Conservation (phyloP, 2,797 vertebrate species). For the Channa striata region DNA sequence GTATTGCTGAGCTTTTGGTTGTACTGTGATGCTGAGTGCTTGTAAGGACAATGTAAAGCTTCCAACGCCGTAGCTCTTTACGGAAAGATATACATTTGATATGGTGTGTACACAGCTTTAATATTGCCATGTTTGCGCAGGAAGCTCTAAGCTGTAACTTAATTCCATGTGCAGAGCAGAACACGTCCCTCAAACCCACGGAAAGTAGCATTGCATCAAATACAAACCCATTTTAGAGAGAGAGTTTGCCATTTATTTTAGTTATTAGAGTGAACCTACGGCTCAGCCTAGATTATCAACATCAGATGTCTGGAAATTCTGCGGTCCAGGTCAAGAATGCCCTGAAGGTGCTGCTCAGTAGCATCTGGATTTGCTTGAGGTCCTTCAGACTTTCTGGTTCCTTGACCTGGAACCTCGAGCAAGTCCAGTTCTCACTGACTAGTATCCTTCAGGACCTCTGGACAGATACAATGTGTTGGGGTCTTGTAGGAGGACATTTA, state of each 20-base stretch:
- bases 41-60: not conserved
- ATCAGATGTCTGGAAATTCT: too few relatives aligned
- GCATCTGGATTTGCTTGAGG: too few relatives aligned
- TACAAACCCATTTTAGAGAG: not conserved
- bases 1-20: not conserved
- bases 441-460: not conserved
- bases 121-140: too few relatives aligned
- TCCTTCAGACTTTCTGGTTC: too few relatives aligned
- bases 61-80: not conserved
- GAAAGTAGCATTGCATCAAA: not conserved
- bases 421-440: too few relatives aligned
- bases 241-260: not conserved
- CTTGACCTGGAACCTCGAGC: too few relatives aligned
- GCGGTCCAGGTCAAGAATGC: too few relatives aligned
- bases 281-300: not conserved
- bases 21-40: not conserved
- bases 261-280: not conserved
- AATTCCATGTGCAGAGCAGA: not conserved
- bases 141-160: too few relatives aligned
- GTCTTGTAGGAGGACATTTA: not conserved
- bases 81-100: slow-evolving; percentile 8
- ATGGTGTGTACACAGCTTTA: too few relatives aligned
- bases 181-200: slow-evolving; percentile 1
- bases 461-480: not conserved
- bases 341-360: too few relatives aligned